Evolutionary conservation across 2,888 invertebrate genomes (phyloP).

Genomic region (Flabesymbios commensalis): DNA sequence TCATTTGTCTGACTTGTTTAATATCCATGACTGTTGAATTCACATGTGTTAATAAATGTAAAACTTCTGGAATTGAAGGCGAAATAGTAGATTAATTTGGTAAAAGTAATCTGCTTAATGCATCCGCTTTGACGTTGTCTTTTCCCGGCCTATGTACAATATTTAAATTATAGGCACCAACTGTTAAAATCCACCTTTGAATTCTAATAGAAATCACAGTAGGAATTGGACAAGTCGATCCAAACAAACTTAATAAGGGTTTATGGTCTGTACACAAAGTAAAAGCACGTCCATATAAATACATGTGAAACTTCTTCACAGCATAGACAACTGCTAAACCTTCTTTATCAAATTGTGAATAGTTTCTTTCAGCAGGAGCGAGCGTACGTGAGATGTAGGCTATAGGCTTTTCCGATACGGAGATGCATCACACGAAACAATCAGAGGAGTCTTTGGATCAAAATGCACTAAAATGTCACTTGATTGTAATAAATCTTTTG

Average conservation of each 20-base stretch:
- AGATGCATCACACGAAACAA: conserved; percentile 58
- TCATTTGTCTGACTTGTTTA: background rate
- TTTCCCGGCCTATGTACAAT: background rate
- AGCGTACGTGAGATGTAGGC: conserved; percentile 36
- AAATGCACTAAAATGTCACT: background rate
- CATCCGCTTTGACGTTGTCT: background rate
- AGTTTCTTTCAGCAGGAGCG: conserved; percentile 32
- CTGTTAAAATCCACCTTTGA: conserved; percentile 43
- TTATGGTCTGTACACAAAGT: conserved; percentile 26
- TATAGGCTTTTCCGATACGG: conserved; percentile 30
- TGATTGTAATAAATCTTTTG: no score
- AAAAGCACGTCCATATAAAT: conserved; percentile 34
- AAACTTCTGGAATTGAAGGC: no score
- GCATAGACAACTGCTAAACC: conserved; percentile 31
- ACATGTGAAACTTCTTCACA: conserved; percentile 38
- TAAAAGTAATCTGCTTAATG: conserved; percentile 2
- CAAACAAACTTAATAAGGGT: conserved; percentile 23
- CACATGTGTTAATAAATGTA: background rate
- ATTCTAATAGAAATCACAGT: conserved; percentile 46
- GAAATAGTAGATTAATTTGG: background rate
- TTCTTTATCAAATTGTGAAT: conserved; percentile 39
- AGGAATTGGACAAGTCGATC: conserved; percentile 33
- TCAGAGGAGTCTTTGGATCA: conserved; percentile 25
- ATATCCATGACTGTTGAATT: background rate
- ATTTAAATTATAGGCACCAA: background rate